Percentiles rank a stretch among this genome's conserved stretches.
Evolutionary conservation across 2,888 invertebrate genomes (phyloP).

Genomic region (Noctua pronuba): DNA sequence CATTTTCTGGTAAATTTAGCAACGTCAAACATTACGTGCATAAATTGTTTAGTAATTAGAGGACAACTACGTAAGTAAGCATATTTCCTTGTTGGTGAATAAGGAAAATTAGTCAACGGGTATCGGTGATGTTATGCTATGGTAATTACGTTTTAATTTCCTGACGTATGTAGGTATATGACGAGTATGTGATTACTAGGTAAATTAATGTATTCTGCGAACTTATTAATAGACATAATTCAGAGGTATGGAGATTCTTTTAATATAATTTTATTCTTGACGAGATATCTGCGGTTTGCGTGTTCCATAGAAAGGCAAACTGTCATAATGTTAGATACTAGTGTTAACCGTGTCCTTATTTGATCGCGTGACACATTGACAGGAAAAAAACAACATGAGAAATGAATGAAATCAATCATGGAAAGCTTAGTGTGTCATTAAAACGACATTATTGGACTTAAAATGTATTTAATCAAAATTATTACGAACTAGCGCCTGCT

Average conservation of each 20-base stretch:
- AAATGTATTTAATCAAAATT: neutral
- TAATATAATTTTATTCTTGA: neutral
- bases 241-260: neutral
- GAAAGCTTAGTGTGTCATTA: neutral
- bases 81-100: slow-evolving; percentile 20
- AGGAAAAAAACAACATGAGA: slow-evolving; percentile 1
- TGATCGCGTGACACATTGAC: neutral
- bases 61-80: slow-evolving; percentile 17
- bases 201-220: slow-evolving; percentile 20
- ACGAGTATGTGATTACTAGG: neutral
- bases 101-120: slow-evolving; percentile 32
- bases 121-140: neutral
- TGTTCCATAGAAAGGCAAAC: slow-evolving; percentile 14
- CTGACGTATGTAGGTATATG: slow-evolving; percentile 29
- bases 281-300: neutral
- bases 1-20: slow-evolving; percentile 16
- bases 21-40: slow-evolving; percentile 29
- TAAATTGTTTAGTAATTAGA: slow-evolving; percentile 11
- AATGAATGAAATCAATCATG: neutral
- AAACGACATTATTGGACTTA: neutral
- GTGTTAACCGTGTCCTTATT: neutral
- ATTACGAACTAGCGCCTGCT: neutral
- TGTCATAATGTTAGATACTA: neutral
- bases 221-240: neutral
- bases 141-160: slow-evolving; percentile 12